Evolutionary conservation across 2,888 invertebrate genomes (phyloP).

Genomic region (Lasioglossum figueresi): DNA sequence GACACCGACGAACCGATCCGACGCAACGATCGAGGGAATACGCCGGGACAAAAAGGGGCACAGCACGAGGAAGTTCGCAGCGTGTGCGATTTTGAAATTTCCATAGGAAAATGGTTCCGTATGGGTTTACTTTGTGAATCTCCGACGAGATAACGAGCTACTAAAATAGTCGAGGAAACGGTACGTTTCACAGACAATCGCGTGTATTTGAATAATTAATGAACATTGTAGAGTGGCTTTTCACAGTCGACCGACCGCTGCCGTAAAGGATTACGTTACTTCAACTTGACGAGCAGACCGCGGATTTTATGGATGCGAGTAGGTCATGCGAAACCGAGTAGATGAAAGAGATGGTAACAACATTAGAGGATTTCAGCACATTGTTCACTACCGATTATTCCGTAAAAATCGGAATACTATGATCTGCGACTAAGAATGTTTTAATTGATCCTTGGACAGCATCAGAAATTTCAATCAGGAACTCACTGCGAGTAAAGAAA

Average conservation of each 20-base stretch:
- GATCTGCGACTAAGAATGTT: neutral
- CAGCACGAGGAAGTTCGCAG: neutral
- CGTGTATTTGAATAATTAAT: neutral
- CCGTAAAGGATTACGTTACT: neutral
- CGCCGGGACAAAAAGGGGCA: constrained; percentile 1
- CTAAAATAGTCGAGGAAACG: neutral
- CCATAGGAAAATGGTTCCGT: neutral
- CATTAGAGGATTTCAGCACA: neutral
- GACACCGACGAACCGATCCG: neutral
- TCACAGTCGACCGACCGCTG: neutral
- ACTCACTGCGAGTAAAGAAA: neutral
- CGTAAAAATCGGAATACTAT: neutral
- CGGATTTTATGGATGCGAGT: neutral
- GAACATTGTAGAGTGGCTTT: neutral
- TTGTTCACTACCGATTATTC: neutral
- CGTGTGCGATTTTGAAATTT: neutral
- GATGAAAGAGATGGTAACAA: neutral
- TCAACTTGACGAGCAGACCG: neutral
- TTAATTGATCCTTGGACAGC: neutral
- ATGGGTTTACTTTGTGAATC: constrained; percentile 10
- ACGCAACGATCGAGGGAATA: neutral
- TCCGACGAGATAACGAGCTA: neutral
- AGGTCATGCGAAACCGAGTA: neutral
- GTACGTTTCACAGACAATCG: neutral
- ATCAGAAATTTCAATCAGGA: neutral